Evolutionary conservation across 1,140 invertebrate species (phyloP).

Genomic region (Pygmarrhopalites habei): DNA sequence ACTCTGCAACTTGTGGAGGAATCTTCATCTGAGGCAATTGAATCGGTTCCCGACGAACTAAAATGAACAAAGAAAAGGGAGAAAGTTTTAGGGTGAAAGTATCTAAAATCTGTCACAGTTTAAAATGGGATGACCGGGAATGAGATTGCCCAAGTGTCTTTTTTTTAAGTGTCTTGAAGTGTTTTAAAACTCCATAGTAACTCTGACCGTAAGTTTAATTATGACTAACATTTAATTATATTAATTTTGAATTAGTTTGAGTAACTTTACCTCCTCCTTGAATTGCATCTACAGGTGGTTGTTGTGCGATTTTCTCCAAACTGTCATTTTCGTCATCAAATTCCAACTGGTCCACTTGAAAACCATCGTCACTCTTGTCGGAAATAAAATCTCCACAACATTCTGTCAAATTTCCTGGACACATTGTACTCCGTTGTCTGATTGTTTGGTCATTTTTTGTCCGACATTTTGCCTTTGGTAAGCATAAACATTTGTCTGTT

Average conservation of each 20-base stretch:
- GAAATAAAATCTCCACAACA: slow-evolving; percentile 20
- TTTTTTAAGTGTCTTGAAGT: neutral
- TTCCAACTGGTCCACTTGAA: neutral
- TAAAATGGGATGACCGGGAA: neutral
- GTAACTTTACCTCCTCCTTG: neutral
- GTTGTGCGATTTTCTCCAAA: neutral
- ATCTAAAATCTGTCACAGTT: neutral
- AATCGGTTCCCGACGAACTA: slow-evolving; percentile 13
- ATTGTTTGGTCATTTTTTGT: neutral
- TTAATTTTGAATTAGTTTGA: neutral
- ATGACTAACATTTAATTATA: neutral
- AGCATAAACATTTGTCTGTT: neutral
- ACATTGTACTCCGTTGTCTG: neutral
- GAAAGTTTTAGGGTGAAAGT: too few species aligned
- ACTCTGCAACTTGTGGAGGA: neutral
- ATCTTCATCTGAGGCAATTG: slow-evolving; percentile 22
- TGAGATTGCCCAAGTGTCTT: neutral
- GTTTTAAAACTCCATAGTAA: neutral
- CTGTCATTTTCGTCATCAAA: too few species aligned
- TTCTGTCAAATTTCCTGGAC: slow-evolving; percentile 22
- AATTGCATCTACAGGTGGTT: neutral
- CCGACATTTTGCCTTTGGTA: neutral
- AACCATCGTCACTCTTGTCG: neutral
- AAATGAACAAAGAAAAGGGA: neutral
- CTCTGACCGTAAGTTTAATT: too few species aligned